Evolutionary conservation across 2,113 vertebrate genomes (phyloP).

Genomic region (Alaudala cheleensis): DNA sequence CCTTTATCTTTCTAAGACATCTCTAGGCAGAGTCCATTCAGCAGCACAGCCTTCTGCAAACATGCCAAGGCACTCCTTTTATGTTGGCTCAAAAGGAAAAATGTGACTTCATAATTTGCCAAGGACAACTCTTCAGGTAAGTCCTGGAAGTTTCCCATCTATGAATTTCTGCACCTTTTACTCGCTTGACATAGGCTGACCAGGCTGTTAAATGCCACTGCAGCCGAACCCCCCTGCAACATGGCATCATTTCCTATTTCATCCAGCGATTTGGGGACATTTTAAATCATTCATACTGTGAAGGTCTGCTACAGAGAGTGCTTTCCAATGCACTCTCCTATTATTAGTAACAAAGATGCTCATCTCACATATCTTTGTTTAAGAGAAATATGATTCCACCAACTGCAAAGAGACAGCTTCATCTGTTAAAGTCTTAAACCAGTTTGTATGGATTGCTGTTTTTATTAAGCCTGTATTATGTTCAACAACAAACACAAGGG

Average conservation of each 20-base stretch:
- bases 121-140: background rate
- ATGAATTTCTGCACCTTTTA: background rate
- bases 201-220: background rate
- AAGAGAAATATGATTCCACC: slow-evolving; percentile 20
- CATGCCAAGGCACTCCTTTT: background rate
- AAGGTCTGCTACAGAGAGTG: background rate
- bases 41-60: slow-evolving; percentile 1
- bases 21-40: background rate
- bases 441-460: background rate
- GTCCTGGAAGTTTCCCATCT: background rate
- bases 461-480: slow-evolving; percentile 17
- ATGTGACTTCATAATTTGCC: background rate
- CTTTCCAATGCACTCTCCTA: background rate
- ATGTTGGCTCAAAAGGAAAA: slow-evolving; percentile 11
- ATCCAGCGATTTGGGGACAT: background rate
- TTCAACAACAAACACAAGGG: background rate
- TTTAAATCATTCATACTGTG: background rate
- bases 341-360: slow-evolving; percentile 3
- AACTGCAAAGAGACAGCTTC: slow-evolving; percentile 18
- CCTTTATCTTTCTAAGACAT: slow-evolving; percentile 6
- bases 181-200: background rate
- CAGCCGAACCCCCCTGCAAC: background rate
- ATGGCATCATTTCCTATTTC: background rate
- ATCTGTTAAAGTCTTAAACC: slow-evolving; percentile 4
- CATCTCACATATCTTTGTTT: slow-evolving; percentile 10